Base-by-base conservation (phyloP, 2,113 vertebrate species). In the Chinchilla lanigera region DNA sequence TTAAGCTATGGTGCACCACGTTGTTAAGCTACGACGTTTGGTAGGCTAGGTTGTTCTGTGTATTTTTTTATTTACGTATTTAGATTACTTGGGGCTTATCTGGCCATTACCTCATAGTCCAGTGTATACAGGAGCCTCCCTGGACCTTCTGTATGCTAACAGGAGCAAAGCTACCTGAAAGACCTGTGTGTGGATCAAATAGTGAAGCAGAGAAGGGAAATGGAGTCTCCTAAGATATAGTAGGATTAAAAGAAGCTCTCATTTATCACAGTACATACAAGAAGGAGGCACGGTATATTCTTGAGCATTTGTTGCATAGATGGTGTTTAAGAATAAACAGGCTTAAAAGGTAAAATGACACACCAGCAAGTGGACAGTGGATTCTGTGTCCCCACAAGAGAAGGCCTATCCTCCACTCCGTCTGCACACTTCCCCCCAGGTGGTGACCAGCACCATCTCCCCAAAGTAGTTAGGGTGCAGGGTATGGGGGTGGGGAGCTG, bases 1-100 rank as follows among this genome's bases (percentile, higher is more conserved):
- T 33, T 14, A 4, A 41, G 22, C 47, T 7, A 2, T n/a, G n/a
- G n/a, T n/a, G 28, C 3, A 7, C 60, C 38, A 9, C 1, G 8
- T 19, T 11, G 60, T 33, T 14, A 4, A 41, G 22, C 47, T 7
- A 2, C 5, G 44, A 11, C 4, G 3, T 12, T 41, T 35, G 5
- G 9, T 12, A 80, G 61, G 38, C 38, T 30, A 4, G 5, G 5
- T n/a, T 78, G 82, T 35, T 1, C 11, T 0, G 1, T 52, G 56
- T 33, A 7, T 47, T 41, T 77, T 65, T 47, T n/a, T 19, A 33
- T 28, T 26, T 58, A n/a, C 3, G 35, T 82, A 11, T 22, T 60
- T 10, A 61, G 20, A 26, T 81, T 58, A 30, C 35, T 35, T n/a
- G 22, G 73, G 73, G n/a, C 47, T 33, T 60, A 38, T 38, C 38